Conservation (phyloP, 2,888 invertebrate species). For the Drosophila multiciliata region DNA sequence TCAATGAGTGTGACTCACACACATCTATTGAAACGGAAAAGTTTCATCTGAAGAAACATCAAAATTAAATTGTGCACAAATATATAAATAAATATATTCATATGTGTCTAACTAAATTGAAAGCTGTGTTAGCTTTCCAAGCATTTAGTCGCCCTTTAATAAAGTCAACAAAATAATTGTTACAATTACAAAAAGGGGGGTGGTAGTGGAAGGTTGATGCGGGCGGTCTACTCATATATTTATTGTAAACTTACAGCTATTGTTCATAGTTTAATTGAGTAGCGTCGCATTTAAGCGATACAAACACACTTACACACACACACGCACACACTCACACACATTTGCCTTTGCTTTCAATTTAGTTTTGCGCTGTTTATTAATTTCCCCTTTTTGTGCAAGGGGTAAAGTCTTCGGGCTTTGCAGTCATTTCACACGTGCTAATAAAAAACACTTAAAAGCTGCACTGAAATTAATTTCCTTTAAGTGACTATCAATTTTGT, state of each 20-base stretch:
- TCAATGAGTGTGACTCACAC: conserved; percentile 40
- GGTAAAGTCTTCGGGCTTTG: not conserved
- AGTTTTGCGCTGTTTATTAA: not conserved
- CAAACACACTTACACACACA: too few relatives aligned
- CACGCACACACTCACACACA: conserved; percentile 1
- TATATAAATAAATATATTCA: conserved; percentile 3
- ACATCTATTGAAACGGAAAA: conserved; percentile 4
- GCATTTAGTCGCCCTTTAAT: conserved; percentile 2
- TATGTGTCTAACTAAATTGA: not conserved
- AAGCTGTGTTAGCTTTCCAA: conserved; percentile 7
- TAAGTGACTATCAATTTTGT: not conserved
- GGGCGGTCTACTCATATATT: conserved; percentile 24
- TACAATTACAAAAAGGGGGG: conserved; percentile 3
- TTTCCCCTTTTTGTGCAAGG: not conserved
- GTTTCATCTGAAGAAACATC: conserved; percentile 24
- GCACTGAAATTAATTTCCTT: conserved; percentile 7
- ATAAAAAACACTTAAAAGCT: conserved; percentile 39
- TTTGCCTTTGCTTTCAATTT: not conserved
- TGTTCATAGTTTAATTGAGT: conserved; percentile 39
- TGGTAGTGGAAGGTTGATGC: not conserved
- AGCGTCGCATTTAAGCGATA: conserved; percentile 11
- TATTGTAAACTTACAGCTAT: conserved; percentile 27
- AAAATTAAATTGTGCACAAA: conserved; percentile 50
- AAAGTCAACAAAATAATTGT: conserved; percentile 57
- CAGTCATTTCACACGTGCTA: conserved; percentile 57